Evolutionary conservation across 2,113 vertebrate species (phyloP).

Genomic region (Charina bottae): DNA sequence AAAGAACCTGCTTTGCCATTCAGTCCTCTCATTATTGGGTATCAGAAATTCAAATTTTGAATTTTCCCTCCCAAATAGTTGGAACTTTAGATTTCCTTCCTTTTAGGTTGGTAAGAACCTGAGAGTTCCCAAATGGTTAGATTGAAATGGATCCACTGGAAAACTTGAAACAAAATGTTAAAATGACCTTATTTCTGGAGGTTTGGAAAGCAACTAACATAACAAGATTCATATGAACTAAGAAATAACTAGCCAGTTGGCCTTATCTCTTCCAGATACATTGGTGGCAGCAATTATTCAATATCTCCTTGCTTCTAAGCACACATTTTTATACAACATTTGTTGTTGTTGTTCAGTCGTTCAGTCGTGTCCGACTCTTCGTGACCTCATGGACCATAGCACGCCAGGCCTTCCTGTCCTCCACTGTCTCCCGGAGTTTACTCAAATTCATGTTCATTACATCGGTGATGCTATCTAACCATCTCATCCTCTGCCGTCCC

Average conservation of each 20-base stretch:
- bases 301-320: not conserved
- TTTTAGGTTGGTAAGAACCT: too few relatives aligned
- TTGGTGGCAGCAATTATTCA: not conserved
- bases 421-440: too few relatives aligned
- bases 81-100: not conserved
- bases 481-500: too few relatives aligned
- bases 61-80: not conserved
- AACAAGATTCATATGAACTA: not conserved
- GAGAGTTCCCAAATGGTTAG: not conserved
- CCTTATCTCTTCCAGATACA: not conserved
- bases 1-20: not conserved
- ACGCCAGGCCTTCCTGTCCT: too few relatives aligned
- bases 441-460: too few relatives aligned
- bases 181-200: not conserved
- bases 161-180: not conserved
- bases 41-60: not conserved
- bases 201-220: not conserved
- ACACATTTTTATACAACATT: not conserved
- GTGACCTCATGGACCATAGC: too few relatives aligned
- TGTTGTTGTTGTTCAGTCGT: too few relatives aligned
- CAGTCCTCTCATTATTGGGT: not conserved
- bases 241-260: not conserved
- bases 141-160: not conserved
- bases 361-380: too few relatives aligned
- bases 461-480: too few relatives aligned